Evolutionary conservation across 2,797 vertebrate genomes (phyloP).

Genomic region (Arremon aurantiirostris): DNA sequence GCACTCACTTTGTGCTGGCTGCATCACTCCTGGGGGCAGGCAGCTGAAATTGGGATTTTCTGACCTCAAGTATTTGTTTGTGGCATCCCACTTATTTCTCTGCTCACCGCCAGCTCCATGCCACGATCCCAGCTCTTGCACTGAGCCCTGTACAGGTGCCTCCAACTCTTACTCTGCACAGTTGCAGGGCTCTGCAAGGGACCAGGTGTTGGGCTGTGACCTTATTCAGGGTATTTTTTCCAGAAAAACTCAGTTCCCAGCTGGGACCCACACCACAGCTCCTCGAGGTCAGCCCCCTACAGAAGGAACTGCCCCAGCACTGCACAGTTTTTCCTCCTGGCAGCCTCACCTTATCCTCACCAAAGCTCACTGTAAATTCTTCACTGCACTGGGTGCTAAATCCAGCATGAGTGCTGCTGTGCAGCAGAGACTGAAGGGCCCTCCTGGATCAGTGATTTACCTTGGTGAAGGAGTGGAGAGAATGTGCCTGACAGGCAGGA

Average conservation of each 20-base stretch:
- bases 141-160: not conserved
- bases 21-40: not conserved
- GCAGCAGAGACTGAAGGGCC: not conserved
- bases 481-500: not conserved
- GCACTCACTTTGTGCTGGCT: not conserved
- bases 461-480: not conserved
- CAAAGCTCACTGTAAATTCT: not conserved
- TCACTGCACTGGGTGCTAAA: not conserved
- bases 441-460: not conserved
- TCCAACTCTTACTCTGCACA: not conserved
- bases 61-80: not conserved
- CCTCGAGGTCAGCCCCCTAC: not conserved
- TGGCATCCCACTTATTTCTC: not conserved
- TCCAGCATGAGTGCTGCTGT: not conserved
- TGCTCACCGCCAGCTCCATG: rapidly evolving
- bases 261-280: not conserved
- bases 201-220: not conserved
- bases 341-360: not conserved
- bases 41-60: not conserved
- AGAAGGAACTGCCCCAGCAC: not conserved
- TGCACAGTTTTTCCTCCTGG: not conserved
- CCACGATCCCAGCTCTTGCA: not conserved
- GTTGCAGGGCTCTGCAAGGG: not conserved
- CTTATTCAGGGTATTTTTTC: not conserved
- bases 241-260: not conserved